Evolutionary conservation across 2,888 invertebrate genomes (phyloP), one percentile per base, ranked within the genome.

Genomic region (Campaea margaritaria): DNA sequence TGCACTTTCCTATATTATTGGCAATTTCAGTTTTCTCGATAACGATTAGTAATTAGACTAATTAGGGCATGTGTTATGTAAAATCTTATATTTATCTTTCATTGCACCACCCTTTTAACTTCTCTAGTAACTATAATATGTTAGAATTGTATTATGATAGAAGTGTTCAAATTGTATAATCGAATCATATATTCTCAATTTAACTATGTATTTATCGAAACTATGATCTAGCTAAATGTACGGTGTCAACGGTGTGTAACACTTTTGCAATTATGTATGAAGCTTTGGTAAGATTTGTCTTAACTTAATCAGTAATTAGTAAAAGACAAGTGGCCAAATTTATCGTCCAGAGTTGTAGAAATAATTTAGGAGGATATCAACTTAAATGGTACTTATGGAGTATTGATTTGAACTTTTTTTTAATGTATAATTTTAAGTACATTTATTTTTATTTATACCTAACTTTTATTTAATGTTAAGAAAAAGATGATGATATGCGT

Each of bases 301-400:
- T 74, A 79, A 77, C 77, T 73, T 74, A 79, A 77, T 78, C 75
- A 78, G 69, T 81, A 81, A 80, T 83, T 77, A 83, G 72, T 80
- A 79, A 84, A 85, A 83, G 83, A 89, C 86, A 87, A 85, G 91
- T 85, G 89, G 91, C 91, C 91, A 91, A 91, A 91, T 89, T 88
- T 85, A 21, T 85, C 91, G 90, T 91, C 91, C 91, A 89, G 83
- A 67, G 55, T 60, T 55, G 63, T 67, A 64, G 53, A 61, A 58
- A 55, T 63, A 65, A 59, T 46, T 41, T 62, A 59, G 63, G 53
- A 67, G 21, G 59, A 54, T 34, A 41, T 49, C 27, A 44, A 49
- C 49, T 41, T 59, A 59, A 61, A 51, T 58, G 43, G 60, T 62
- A 62, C 48, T 56, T 60, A 55, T 36, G 1, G 52, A 42, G 62